These are phyloP conservation scores for Characodon lateralis DNA, from an alignment of 2,797 vertebrate species.

Conservation along the genomic window DNA sequence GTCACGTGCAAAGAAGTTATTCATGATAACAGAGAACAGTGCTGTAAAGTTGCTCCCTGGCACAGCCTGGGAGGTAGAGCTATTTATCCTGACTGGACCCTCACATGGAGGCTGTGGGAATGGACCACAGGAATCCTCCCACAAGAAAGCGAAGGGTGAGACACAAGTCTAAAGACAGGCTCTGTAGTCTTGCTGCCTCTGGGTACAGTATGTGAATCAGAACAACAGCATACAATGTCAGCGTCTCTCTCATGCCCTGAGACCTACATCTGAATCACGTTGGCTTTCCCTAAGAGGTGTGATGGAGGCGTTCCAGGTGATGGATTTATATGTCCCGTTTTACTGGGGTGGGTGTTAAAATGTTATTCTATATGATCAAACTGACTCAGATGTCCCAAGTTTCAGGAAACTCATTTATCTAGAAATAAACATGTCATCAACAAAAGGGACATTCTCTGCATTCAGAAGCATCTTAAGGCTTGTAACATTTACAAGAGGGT, in stretches of 20 bases:
- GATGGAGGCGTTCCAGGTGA: slow-evolving; percentile 11
- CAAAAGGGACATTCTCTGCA: neutral
- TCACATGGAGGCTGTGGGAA: slow-evolving; percentile 75
- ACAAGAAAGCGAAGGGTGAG: slow-evolving; percentile 62
- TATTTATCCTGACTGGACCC: slow-evolving; percentile 41
- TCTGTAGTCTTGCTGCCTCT: slow-evolving; percentile 49
- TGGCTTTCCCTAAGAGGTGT: slow-evolving; percentile 23
- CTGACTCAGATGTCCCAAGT: slow-evolving; percentile 62
- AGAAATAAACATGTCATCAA: neutral
- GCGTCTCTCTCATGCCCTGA: slow-evolving; percentile 58
- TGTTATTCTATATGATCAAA: slow-evolving; percentile 69
- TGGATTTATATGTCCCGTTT: slow-evolving; percentile 20
- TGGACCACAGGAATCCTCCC: slow-evolving; percentile 59
- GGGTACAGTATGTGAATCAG: slow-evolving; percentile 53
- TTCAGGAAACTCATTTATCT: slow-evolving; percentile 22
- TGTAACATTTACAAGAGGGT: no score
- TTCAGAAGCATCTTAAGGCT: neutral
- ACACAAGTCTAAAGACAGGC: slow-evolving; percentile 55
- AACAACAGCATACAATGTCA: slow-evolving; percentile 44
- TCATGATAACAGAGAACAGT: slow-evolving; percentile 11
- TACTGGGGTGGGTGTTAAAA: slow-evolving; percentile 78
- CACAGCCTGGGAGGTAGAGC: slow-evolving; percentile 44
- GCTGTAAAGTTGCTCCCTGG: slow-evolving; percentile 21
- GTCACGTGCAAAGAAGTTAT: slow-evolving; percentile 1
- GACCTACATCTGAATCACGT: slow-evolving; percentile 37